These are phyloP conservation scores for Leucosticte australis DNA, from an alignment of 2,113 vertebrate species.

Conservation along the genomic window DNA sequence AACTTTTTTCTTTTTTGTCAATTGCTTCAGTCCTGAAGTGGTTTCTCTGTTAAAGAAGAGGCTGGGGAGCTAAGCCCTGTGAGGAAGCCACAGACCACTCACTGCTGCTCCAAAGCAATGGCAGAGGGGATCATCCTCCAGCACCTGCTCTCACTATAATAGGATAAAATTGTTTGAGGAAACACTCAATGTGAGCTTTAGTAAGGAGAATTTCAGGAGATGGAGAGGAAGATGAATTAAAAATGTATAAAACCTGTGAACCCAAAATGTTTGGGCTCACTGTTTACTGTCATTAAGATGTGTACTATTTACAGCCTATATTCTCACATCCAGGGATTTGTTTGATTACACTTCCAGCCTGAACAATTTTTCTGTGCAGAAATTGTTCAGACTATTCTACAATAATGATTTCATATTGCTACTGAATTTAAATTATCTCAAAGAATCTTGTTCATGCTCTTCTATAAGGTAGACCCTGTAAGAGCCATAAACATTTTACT, in stretches of 20 bases:
- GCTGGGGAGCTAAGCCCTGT: neutral
- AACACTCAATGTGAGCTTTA: neutral
- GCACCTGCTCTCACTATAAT: rapidly evolving
- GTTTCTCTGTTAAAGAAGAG: neutral
- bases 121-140: neutral
- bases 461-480: neutral
- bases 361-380: neutral
- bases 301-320: neutral
- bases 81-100: neutral
- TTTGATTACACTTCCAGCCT: neutral
- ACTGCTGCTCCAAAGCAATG: neutral
- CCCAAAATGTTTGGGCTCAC: neutral
- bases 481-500: neutral
- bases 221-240: neutral
- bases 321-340: neutral
- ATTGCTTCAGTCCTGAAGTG: neutral
- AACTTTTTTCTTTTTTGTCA: neutral
- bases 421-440: neutral
- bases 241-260: neutral
- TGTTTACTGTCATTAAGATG: neutral
- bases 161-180: neutral
- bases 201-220: neutral
- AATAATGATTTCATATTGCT: neutral
- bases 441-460: neutral
- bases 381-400: neutral